Conservation (phyloP, 2,888 invertebrate species). For the Platycheirus rosarum region DNA sequence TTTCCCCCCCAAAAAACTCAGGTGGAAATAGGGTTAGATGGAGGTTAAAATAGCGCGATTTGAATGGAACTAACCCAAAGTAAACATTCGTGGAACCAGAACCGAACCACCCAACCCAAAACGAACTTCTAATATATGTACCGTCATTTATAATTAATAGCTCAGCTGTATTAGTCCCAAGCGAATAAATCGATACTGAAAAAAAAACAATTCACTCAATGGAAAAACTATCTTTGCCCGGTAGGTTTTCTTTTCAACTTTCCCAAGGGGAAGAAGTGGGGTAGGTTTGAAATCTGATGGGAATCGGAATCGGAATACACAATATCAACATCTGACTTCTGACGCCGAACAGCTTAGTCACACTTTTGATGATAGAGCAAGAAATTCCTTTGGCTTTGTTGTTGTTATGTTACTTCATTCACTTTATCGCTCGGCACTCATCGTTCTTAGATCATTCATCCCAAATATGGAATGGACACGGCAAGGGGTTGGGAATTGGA, state of each 20-base stretch:
- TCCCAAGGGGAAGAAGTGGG: not conserved
- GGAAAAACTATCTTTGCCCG: conserved; percentile 39
- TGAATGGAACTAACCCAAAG: conserved; percentile 54
- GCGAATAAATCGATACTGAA: conserved; percentile 64
- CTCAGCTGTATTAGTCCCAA: conserved; percentile 55
- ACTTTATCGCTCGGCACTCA: conserved; percentile 7
- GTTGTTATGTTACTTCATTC: conserved; percentile 16
- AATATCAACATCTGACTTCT: not conserved
- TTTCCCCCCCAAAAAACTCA: too few species aligned
- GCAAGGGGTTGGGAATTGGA: conserved; percentile 16
- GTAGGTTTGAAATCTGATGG: conserved; percentile 26
- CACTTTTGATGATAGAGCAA: not conserved
- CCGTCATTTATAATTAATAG: conserved; percentile 73
- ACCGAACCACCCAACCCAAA: conserved; percentile 46
- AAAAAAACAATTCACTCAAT: conserved; percentile 23
- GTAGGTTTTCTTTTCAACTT: conserved; percentile 14
- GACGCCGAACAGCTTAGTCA: conserved; percentile 26
- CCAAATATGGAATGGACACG: conserved; percentile 11
- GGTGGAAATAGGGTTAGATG: too few species aligned
- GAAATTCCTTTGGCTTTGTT: conserved; percentile 12
- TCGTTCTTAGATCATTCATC: conserved; percentile 46
- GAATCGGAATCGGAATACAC: conserved; percentile 6
- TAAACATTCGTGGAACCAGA: conserved; percentile 48
- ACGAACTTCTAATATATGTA: conserved; percentile 48
- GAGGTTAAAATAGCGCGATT: not conserved